phyloP scores from a whole-genome alignment of 2,113 vertebrate species.

The Sminthopsis crassicaudata region DNA sequence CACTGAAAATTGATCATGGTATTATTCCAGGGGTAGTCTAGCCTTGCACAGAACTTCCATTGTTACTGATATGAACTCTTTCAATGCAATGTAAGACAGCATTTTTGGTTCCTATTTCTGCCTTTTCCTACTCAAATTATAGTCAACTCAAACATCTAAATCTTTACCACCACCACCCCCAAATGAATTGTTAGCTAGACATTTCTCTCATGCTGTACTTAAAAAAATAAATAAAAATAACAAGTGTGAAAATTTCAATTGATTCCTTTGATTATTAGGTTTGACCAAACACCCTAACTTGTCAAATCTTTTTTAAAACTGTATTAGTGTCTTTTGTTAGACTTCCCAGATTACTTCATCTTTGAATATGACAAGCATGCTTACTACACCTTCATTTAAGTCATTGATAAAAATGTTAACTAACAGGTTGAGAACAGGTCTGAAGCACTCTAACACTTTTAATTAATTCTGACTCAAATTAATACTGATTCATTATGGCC shows the following conservation, averaged over 20 bases:
- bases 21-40: background rate
- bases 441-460: background rate
- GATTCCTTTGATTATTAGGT: background rate
- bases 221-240: background rate
- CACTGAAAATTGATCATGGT: background rate
- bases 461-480: background rate
- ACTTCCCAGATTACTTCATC: background rate
- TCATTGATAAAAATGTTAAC: background rate
- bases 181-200: background rate
- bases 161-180: background rate
- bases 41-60: background rate
- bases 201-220: background rate
- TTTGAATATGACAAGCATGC: background rate
- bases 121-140: background rate
- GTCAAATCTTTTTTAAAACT: background rate
- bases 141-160: background rate
- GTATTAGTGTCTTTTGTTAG: background rate
- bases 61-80: background rate
- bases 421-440: background rate
- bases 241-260: background rate
- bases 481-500: background rate
- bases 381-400: background rate
- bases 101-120: background rate
- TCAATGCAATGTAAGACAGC: background rate
- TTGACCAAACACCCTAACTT: background rate